Evolutionary conservation across 2,888 invertebrate species (phyloP), one percentile per base, ranked within the genome.

Genomic region (Chirona hameri): DNA sequence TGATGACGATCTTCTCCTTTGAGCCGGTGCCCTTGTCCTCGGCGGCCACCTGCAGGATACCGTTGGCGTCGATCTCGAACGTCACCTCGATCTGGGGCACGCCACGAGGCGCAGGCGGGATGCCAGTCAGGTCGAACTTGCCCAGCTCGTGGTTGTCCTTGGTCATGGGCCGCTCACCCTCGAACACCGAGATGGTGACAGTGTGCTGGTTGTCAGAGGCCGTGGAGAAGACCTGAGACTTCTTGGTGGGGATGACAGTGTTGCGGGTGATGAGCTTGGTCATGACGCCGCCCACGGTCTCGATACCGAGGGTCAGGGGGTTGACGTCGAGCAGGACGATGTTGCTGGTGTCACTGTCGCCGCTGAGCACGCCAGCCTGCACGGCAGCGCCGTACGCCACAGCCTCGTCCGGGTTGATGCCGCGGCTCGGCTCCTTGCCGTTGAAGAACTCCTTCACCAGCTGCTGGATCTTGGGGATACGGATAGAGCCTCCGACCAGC

Each of bases 241-340:
- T 99, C 91, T 99, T 99, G 82, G 99, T 99, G 55, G 99, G 99
- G 87, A 99, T 99, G 85, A 98, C 98, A 48, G 99, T 99, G 91
- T 99, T 99, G 86, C 99, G 89, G 82, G 96, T 95, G 88, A 99
- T 99, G 83, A 99, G 91, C 88, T 98, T 99, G 86, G 99, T 99
- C 99, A 99, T 99, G 55, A 99, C 99, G 86, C 99, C 99, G 85
- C 99, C 99, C 81, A 99, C 98, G 76, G 99, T 99, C 90, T 99
- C 99, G 87, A 99, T 99, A 89, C 99, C 99, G 93, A 99, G 93
- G 85, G 99, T 99, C 85, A 99, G 91, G 86, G 99, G 99, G 89
- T 98, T 99, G 82, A 99, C 99, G 88, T 99, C 99, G 85, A 99
- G 92, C 84, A 99, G 91, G 0, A 99, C 97, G 86, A 99, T 94